A percentile compares a stretch with the other conserved stretches of the same genome.
Conservation (phyloP, 2,888 invertebrate species). For the Tinea semifulvella region DNA sequence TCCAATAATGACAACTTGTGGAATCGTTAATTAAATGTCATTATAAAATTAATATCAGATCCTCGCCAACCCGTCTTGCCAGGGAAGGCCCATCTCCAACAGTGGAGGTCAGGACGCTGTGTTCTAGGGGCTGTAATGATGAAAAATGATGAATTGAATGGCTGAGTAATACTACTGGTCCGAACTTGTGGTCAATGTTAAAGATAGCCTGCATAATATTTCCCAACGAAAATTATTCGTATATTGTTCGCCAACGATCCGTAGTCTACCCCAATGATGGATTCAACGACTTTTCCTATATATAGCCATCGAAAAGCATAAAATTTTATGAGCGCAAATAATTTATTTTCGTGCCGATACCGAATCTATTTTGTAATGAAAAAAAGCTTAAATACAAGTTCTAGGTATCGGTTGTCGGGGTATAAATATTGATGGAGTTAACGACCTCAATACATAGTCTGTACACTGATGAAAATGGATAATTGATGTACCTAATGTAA, state of each 20-base stretch:
- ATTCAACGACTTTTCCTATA: slow-evolving; percentile 10
- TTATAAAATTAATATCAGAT: too few species aligned
- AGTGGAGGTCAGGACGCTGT: too few species aligned
- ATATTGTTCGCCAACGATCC: slow-evolving; percentile 11
- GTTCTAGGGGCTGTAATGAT: too few species aligned
- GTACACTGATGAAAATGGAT: too few species aligned
- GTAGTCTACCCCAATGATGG: slow-evolving; percentile 4
- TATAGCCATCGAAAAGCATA: slow-evolving; percentile 29
- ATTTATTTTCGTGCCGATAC: slow-evolving; percentile 48
- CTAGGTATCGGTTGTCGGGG: background rate
- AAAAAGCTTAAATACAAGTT: background rate
- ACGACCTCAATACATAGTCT: background rate
- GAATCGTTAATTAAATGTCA: too few species aligned
- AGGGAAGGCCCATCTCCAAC: too few species aligned
- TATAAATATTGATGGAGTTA: background rate
- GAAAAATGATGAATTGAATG: too few species aligned
- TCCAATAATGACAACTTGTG: too few species aligned
- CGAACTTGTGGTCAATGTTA: background rate
- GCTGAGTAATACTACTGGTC: too few species aligned
- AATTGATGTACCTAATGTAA: too few species aligned
- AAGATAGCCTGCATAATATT: slow-evolving; percentile 10
- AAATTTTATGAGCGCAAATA: slow-evolving; percentile 55
- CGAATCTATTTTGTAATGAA: slow-evolving; percentile 26
- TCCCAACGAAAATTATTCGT: background rate
- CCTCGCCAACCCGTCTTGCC: too few species aligned